These are phyloP conservation scores for Conistra vaccinii DNA, from an alignment of 2,888 invertebrate genomes.

Conservation along the genomic window DNA sequence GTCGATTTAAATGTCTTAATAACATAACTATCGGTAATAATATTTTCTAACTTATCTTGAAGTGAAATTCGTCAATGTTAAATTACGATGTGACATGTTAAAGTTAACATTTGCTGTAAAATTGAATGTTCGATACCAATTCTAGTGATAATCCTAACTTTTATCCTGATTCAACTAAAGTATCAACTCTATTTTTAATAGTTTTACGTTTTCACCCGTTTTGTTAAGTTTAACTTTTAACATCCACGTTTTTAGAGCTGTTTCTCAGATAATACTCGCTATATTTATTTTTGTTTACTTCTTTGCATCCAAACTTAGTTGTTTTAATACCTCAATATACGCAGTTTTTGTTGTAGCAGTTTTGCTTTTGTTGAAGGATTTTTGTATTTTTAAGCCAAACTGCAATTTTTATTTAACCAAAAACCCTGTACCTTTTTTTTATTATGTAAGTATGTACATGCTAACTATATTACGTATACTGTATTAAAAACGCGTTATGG, in stretches of 20 bases:
- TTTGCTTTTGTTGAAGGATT: slow-evolving; percentile 1
- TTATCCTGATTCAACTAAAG: background rate
- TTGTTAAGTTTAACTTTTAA: slow-evolving; percentile 25
- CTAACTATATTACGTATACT: slow-evolving; percentile 70
- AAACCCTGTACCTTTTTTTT: slow-evolving; percentile 41
- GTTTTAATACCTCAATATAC: slow-evolving; percentile 22
- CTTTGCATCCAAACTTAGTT: background rate
- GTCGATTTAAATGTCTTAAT: slow-evolving; percentile 44
- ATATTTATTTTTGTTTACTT: background rate
- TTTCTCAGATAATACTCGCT: background rate
- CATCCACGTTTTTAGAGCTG: background rate
- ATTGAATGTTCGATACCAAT: slow-evolving; percentile 10
- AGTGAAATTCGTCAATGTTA: slow-evolving; percentile 33
- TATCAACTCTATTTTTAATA: slow-evolving; percentile 5
- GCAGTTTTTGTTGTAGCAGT: slow-evolving; percentile 21
- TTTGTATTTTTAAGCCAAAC: background rate
- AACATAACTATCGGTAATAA: slow-evolving; percentile 11
- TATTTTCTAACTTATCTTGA: slow-evolving; percentile 24
- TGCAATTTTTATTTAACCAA: slow-evolving; percentile 1
- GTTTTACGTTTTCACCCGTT: background rate
- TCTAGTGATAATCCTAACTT: background rate
- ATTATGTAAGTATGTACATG: slow-evolving; percentile 60
- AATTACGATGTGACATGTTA: slow-evolving; percentile 6
- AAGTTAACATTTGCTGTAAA: slow-evolving; percentile 12
- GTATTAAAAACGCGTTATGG: slow-evolving; percentile 85